Percentiles rank a stretch among this genome's conserved stretches.
Evolutionary conservation across 2,113 vertebrate genomes (phyloP).

Genomic region (Halichoerus grypus): DNA sequence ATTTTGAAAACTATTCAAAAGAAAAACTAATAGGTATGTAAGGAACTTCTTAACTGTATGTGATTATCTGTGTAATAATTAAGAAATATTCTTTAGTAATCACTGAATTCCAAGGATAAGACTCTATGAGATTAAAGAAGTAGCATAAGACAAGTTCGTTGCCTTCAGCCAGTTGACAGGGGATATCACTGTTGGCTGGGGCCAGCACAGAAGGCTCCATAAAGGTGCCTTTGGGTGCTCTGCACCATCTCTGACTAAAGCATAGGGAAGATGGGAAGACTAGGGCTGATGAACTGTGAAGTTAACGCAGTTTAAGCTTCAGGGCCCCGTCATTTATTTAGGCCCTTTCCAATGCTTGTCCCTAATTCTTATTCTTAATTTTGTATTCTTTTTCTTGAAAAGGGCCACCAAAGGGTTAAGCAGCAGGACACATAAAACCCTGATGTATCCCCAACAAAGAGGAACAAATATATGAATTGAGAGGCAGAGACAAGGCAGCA

Average conservation of each 20-base stretch:
- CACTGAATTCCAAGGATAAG: background rate
- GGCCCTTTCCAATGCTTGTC: background rate
- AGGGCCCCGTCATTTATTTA: background rate
- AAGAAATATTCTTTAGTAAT: background rate
- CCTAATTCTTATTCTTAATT: background rate
- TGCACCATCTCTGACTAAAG: background rate
- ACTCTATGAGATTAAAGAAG: background rate
- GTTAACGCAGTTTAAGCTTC: background rate
- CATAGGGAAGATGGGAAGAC: background rate
- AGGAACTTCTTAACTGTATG: background rate
- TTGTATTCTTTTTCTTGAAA: background rate
- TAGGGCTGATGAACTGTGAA: background rate
- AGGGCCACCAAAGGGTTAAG: background rate
- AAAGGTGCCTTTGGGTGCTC: background rate
- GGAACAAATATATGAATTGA: background rate
- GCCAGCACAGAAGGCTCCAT: background rate
- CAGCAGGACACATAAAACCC: background rate
- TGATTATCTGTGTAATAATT: background rate
- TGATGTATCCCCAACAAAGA: background rate
- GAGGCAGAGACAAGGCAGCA: background rate
- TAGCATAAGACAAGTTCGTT: background rate
- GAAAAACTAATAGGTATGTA: background rate
- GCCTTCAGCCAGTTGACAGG: background rate
- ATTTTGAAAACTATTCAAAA: background rate
- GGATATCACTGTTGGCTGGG: background rate